Evolutionary conservation across 2,113 vertebrate genomes (phyloP).

Genomic region (Greenwoodochromis staneri): DNA sequence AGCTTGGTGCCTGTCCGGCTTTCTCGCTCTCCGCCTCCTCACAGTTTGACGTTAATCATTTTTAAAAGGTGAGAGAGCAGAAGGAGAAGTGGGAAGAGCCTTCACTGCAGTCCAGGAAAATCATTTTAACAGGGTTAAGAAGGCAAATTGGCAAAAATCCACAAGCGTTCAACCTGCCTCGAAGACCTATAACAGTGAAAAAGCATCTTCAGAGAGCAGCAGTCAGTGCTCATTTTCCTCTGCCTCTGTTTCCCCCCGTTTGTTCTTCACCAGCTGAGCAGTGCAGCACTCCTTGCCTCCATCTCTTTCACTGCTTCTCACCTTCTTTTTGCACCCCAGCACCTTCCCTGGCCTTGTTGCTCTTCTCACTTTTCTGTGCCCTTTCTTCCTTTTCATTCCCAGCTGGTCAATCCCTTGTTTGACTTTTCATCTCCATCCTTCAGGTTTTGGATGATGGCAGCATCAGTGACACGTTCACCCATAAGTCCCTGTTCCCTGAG

Average conservation of each 20-base stretch:
- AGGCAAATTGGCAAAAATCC: background rate
- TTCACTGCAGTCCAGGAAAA: background rate
- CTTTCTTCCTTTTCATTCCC: background rate
- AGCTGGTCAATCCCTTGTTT: background rate
- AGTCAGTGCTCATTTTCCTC: background rate
- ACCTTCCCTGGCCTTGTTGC: background rate
- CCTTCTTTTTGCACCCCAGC: background rate
- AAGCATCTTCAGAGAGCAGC: background rate
- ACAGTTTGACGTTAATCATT: background rate
- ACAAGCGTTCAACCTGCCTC: background rate
- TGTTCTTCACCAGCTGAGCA: background rate
- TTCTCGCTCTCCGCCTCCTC: background rate
- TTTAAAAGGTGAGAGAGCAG: background rate
- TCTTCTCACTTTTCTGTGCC: background rate
- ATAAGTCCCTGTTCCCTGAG: conserved; percentile 76
- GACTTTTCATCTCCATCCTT: background rate
- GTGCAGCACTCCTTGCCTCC: background rate
- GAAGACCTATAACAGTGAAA: background rate
- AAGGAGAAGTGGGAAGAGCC: background rate
- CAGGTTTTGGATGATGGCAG: conserved; percentile 78
- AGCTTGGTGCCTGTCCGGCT: background rate
- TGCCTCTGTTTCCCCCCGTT: rapidly evolving
- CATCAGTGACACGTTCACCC: conserved; percentile 75
- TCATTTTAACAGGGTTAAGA: conserved; percentile 4
- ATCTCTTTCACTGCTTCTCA: background rate